Evolutionary conservation across 92 coral and sea anemone genomes (phyloP), one percentile per base, ranked within the genome.

Genomic region (Parazoanthus atlanticus): DNA sequence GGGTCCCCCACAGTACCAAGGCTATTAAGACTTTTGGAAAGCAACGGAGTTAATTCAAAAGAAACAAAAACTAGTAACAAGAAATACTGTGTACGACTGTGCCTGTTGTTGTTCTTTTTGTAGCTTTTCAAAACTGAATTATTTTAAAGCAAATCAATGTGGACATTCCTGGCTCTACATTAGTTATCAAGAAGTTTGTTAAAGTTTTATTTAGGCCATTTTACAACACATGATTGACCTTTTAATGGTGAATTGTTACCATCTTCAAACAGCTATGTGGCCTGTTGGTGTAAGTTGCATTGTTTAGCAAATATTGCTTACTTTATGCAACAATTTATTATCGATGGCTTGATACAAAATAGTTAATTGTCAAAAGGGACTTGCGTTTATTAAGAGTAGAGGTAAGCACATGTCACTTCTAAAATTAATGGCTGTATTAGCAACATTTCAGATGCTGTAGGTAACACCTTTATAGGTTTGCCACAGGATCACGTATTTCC

Each of bases 1-100:
- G 78, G 78, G 76, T 2, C 87, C 87, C 17, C 87, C 87, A 84
- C 87, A 84, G 16, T 84, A 84, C 66, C 87, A 84, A n/a, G 87
- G 87, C 3, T 84, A 84, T 47, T 84, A 66, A 84, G 64, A 40
- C 52, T 23, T 8, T 9, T 33, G 52, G 21, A 23, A 10, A 40
- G n/a, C 15, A 33, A 19, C 26, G 5, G n/a, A 75, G 52, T 2
- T 36, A n/a, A 17, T 19, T 23, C 25, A 33, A 17, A 73, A 21
- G 43, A 36, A 34, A 19, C 12, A 36, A 36, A 21, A 75, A 36
- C 15, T 19, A 6, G 28, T 75, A 26, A 36, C 40, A 19, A 23
- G 11, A 32, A 23, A 74, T 33, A 17, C 40, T 32, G 30, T 40
- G 30, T 74, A 32, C n/a, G 21, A 15, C 15, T 25, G 17, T 34